Evolutionary conservation across 2,797 vertebrate genomes (phyloP), one percentile per base, ranked within the genome.

Genomic region (Sylvia borin): DNA sequence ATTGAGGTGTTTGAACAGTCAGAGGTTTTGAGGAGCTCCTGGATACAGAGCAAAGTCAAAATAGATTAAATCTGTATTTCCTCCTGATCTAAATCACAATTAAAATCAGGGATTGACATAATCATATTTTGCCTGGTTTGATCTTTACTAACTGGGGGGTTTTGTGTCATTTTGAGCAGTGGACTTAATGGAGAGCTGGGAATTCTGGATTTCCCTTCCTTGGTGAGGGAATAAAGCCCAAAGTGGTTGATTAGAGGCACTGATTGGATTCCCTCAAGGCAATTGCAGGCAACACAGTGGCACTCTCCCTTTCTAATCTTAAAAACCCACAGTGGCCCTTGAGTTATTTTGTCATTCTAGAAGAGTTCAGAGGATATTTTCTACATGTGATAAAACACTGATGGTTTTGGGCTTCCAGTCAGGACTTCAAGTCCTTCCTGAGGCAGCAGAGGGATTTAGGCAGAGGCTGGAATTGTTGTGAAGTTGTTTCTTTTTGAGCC

Each of bases 291-390:
- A 13, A n/a, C 18, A 53, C 45, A 80, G 2, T 32, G 53, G 5
- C 26, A 9, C 47, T 71, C 48, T 85, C 36, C 57, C 3, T 75
- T 71, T 77, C 50, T 50, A 1, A 31, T 19, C 42, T 24, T 20
- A 36, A 27, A 21, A 21, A 48, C 54, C 21, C 21, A 60, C 27
- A 0, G 2, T 18, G 13, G 1, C 38, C 12, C 10, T 31, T 10
- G 21, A 0, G 0, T 6, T 36, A 14, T 47, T 72, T 9, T 27
- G 48, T 58, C 8, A 0, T 7, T 16, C 22, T 0, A 18, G 53
- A 66, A 77, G 42, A 57, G 8, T 47, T 82, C 27, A n/a, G 27
- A 48, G n/a, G 68, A 3, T 1, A 16, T 67, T 8, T 7, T 68
- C 7, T 9, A 25, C 43, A 5, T 50, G 6, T 43, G 51, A 19